A percentile compares a stretch with the other conserved stretches of the same genome.
Conservation (phyloP, 2,888 invertebrate genomes). For the Thera britannica region DNA sequence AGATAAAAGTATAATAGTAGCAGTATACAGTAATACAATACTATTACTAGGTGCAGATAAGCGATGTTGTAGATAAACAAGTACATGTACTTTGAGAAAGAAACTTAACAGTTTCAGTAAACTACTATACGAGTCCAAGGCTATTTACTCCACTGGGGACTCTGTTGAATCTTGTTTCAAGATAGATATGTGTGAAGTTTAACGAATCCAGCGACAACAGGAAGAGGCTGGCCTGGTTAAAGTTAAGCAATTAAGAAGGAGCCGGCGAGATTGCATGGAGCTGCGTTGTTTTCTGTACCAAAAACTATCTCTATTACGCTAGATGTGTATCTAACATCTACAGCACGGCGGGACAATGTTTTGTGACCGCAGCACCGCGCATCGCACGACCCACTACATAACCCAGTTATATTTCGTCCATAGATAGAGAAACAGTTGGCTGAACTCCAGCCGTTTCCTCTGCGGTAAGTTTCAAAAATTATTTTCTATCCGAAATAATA, state of each 20-base stretch:
- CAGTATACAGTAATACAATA: too few relatives aligned
- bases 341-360: slow-evolving; percentile 59
- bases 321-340: slow-evolving; percentile 61
- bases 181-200: slow-evolving; percentile 70
- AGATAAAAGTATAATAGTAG: too few relatives aligned
- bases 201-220: slow-evolving; percentile 68
- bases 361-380: slow-evolving; percentile 51
- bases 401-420: slow-evolving; percentile 53
- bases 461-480: slow-evolving; percentile 42
- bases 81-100: not conserved
- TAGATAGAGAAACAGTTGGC: slow-evolving; percentile 70
- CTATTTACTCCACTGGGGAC: slow-evolving; percentile 29
- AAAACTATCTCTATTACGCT: slow-evolving; percentile 81
- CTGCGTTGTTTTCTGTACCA: slow-evolving; percentile 70
- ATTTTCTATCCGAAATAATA: slow-evolving; percentile 36
- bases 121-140: slow-evolving; percentile 13
- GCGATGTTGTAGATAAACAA: not conserved
- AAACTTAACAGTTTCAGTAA: slow-evolving; percentile 16
- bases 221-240: slow-evolving; percentile 65
- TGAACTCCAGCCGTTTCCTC: slow-evolving; percentile 57
- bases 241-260: slow-evolving; percentile 82
- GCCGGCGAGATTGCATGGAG: slow-evolving; percentile 70
- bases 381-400: slow-evolving; percentile 41
- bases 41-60: too few relatives aligned
- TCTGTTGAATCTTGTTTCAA: slow-evolving; percentile 48